A percentile compares a stretch with the other conserved stretches of the same genome.
Evolutionary conservation across 2,888 invertebrate genomes (phyloP).

Genomic region (Hypsopygia costalis): DNA sequence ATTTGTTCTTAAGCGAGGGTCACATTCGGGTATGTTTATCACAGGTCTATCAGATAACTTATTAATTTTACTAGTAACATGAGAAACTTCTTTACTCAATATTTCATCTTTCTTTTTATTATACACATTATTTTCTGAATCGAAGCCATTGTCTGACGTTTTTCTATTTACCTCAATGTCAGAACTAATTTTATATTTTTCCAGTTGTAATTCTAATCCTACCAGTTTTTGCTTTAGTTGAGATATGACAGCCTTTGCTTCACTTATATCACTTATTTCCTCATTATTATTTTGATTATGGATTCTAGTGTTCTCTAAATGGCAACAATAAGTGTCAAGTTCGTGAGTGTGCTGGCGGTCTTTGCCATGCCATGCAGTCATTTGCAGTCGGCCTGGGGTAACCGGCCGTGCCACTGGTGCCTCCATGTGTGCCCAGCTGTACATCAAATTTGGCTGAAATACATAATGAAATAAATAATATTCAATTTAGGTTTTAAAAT

Average conservation of each 20-base stretch:
- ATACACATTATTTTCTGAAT: conserved; percentile 35
- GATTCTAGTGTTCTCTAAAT: conserved; percentile 43
- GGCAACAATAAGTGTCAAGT: conserved; percentile 30
- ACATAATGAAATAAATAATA: neutral
- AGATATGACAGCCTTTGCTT: conserved; percentile 59
- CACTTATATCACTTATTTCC: conserved; percentile 57
- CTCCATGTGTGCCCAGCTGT: conserved; percentile 94
- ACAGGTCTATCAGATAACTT: conserved; percentile 58
- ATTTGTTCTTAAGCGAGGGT: conserved; percentile 56
- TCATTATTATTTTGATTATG: conserved; percentile 58
- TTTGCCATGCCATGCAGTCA: conserved; percentile 84
- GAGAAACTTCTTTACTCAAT: conserved; percentile 50
- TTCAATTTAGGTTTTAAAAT: too few relatives aligned
- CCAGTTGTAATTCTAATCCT: conserved; percentile 61
- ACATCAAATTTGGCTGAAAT: conserved; percentile 92
- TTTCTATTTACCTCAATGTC: conserved; percentile 58
- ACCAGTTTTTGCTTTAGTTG: conserved; percentile 57
- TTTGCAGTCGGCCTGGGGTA: conserved; percentile 87
- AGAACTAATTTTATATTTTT: conserved; percentile 55
- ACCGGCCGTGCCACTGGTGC: conserved; percentile 82
- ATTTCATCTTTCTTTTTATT: conserved; percentile 40
- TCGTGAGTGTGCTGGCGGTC: conserved; percentile 43
- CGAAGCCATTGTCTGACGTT: conserved; percentile 48
- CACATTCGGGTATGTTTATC: conserved; percentile 67
- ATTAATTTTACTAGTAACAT: conserved; percentile 41